Evolutionary conservation across 2,113 vertebrate species (phyloP).

Genomic region (Henicopernis longicauda): DNA sequence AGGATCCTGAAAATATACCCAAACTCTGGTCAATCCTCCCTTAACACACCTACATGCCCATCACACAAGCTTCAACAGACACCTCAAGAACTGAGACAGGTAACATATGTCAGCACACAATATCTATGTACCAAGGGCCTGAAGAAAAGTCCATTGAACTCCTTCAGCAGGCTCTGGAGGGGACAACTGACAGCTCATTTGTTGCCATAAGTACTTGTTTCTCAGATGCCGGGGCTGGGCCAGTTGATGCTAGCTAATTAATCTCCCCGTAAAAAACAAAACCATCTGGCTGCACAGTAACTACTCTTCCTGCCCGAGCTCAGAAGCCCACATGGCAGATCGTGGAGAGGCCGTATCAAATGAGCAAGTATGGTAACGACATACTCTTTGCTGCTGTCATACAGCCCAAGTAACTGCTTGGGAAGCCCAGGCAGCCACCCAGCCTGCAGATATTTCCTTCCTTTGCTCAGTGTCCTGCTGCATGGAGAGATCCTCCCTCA

Average conservation of each 20-base stretch:
- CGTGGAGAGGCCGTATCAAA: not conserved
- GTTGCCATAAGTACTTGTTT: not conserved
- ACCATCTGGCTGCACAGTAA: slow-evolving; percentile 15
- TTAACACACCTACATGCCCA: not conserved
- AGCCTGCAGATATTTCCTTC: not conserved
- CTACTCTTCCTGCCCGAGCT: not conserved
- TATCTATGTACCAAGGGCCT: not conserved
- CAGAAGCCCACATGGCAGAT: not conserved
- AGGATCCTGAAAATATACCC: not conserved
- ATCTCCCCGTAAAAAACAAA: not conserved
- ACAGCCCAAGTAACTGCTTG: not conserved
- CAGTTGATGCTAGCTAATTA: not conserved
- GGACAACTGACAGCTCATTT: not conserved
- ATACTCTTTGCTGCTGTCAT: not conserved
- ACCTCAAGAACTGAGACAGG: not conserved
- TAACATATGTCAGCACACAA: not conserved
- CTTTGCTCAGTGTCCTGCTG: not conserved
- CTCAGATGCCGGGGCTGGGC: not conserved
- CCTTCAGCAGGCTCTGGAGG: not conserved
- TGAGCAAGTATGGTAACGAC: not conserved
- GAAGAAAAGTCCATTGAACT: not conserved
- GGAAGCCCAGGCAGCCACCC: not conserved
- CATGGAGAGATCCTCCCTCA: not conserved
- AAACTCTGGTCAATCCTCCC: not conserved
- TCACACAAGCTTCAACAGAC: not conserved